Base-by-base conservation (phyloP, 2,797 vertebrate genomes). In the Hybognathus amarus region DNA sequence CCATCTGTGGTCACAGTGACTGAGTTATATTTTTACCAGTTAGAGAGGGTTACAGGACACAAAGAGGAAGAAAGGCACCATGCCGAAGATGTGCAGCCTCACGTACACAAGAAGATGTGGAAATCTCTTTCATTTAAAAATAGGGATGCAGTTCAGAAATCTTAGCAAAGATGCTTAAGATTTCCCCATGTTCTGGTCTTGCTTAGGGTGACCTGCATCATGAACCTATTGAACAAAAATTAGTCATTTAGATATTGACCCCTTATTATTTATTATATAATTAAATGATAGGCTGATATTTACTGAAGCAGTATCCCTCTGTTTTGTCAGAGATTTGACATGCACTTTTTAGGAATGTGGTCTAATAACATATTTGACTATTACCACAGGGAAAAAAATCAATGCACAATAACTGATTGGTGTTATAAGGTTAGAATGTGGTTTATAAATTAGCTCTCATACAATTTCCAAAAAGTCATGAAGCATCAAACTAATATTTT, bases 61-160 rank as follows among this genome's bases (percentile, higher is more conserved):
- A 93, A 93, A 95, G 93, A 95, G 94, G 95, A 95, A 95, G 94
- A 93, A 95, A 95, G 93, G 93, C 93, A 94, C 93, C 90, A 89
- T 92, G 90, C 89, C 91, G 93, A 94, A 94, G 93, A 94, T 91
- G 50, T 22, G 30, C 15, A 74, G 36, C 22, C 54, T 42, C 54
- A 77, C n/a, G n/a, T 42, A 61, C 22, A 42, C 36, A 76, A 40
- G 2, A 61, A 61, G n/a, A 61, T 18, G 13, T 61, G 22, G 54
- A 76, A 42, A 76, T 24, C 54, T 42, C 38, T 76, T 76, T 15
- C 8, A 17, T 56, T 59, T 9, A 40, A 59, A 24, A 38, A 24
- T n/a, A n/a, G 45, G 13, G 27, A 52, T 40, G 52, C 8, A 3
- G 33, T 59, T n/a, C 6, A 54, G 27, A 12, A 74, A n/a, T 9